Percentiles rank a stretch among this genome's conserved stretches.
Evolutionary conservation across 2,797 vertebrate genomes (phyloP).

Genomic region (Halcyon badia): DNA sequence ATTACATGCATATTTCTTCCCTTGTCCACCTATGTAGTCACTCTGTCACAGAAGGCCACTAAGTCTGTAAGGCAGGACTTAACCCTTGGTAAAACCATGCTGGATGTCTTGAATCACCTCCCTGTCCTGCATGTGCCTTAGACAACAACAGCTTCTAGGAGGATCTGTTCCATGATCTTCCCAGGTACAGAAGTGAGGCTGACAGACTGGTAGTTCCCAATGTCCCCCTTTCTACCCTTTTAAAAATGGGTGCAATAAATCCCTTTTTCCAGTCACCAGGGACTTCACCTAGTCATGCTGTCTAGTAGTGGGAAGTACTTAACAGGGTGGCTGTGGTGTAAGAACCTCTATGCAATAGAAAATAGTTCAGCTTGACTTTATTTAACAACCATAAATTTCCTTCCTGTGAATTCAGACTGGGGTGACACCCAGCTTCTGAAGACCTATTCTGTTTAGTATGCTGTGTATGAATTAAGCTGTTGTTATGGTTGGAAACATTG

Average conservation of each 20-base stretch:
- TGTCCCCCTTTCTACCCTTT: neutral
- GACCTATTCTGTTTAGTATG: neutral
- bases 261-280: neutral
- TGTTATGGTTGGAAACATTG: neutral
- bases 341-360: neutral
- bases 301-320: neutral
- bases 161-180: neutral
- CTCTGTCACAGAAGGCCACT: neutral
- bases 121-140: neutral
- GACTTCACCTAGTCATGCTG: neutral
- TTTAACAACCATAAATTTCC: neutral
- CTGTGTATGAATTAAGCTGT: neutral
- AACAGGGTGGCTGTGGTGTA: neutral
- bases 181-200: neutral
- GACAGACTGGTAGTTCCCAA: neutral
- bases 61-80: neutral
- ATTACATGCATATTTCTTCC: neutral
- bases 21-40: neutral
- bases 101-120: neutral
- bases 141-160: neutral
- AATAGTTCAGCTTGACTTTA: neutral
- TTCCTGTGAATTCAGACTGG: neutral
- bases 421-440: neutral
- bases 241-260: neutral
- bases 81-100: neutral